Evolutionary conservation across 1,140 invertebrate species (phyloP), one percentile per base, ranked within the genome.

Genomic region (Formica selysi): DNA sequence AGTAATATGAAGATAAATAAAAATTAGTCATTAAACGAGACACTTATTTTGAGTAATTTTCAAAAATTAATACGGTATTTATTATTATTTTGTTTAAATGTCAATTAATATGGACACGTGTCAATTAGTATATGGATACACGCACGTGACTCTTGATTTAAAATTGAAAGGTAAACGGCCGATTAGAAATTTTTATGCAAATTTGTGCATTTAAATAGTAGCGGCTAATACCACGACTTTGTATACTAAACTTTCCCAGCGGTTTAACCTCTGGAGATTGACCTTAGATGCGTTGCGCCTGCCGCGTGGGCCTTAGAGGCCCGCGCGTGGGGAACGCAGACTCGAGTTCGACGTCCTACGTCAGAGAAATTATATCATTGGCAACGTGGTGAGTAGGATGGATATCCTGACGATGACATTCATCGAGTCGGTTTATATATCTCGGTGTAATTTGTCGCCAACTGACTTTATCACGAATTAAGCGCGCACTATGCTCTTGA

Each of bases 271-370:
- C 41, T 61, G 29, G 59, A 13, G 59, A 57, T 41, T 81, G 67
- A 61, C 67, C 79, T 70, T 22, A 65, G 64, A 62, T 57, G 26
- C 8, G 48, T 32, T 36, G 64, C 29, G 51, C 54, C 29, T 7
- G 26, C 44, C 48, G 86, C 79, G 74, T 79, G 74, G 73, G 71
- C 76, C 71, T 74, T 54, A 13, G 61, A n/a, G 59, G 32, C 4
- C 22, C 36, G 57, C 32, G 87, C 86, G 88, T 89, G 84, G 41
- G 16, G 8, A 36, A 38, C 41, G 11, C 64, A 32, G 44, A 86
- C 78, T 83, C 87, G 89, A 91, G 92, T 92, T 92, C 92, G 92
- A 92, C 89, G 92, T 92, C 91, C 92, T 89, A 89, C 86, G 48
- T 51, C 88, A 92, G 89, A 85, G 88, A 90, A 92, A 92, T 92